Percentiles rank a stretch among this genome's conserved stretches.
These are phyloP conservation scores for Seriola rivoliana DNA, from an alignment of 2,113 vertebrate species.

Conservation along the genomic window DNA sequence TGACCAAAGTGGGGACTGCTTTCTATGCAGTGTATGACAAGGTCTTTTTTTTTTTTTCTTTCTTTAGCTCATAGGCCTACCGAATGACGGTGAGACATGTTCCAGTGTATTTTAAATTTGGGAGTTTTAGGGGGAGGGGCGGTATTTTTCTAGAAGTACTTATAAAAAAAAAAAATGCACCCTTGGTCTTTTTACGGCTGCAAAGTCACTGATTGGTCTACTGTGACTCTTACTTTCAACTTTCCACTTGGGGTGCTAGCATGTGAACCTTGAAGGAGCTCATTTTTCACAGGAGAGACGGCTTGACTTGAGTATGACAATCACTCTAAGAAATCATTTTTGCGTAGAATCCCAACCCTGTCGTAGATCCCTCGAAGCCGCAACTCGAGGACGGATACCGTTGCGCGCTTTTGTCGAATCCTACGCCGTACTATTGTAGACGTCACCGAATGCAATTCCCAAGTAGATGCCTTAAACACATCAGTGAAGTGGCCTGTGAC, in stretches of 20 bases:
- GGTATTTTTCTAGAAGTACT: conserved; percentile 86
- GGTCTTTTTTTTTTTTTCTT: conserved; percentile 89
- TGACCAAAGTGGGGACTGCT: conserved; percentile 99
- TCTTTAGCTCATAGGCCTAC: conserved; percentile 89
- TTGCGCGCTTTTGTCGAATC: conserved; percentile 5
- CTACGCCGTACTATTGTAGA: conserved; percentile 57
- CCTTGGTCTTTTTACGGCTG: conserved; percentile 90
- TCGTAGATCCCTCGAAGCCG: conserved; percentile 33
- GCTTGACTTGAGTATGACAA: conserved; percentile 93
- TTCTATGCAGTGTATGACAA: conserved; percentile 98
- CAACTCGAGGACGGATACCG: background rate
- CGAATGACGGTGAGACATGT: conserved; percentile 89
- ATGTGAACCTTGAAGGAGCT: conserved; percentile 86
- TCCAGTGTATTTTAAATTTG: conserved; percentile 89
- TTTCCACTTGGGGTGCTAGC: conserved; percentile 93
- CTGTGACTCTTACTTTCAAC: conserved; percentile 90
- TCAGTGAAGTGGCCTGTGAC: conserved; percentile 84
- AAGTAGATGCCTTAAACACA: conserved; percentile 87
- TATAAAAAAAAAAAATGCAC: conserved; percentile 85
- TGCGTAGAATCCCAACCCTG: conserved; percentile 34
- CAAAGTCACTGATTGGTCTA: conserved; percentile 96
- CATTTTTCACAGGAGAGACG: conserved; percentile 89
- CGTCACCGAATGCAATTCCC: conserved; percentile 81
- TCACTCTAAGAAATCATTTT: conserved; percentile 75
- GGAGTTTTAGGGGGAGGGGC: conserved; percentile 75